These are phyloP conservation scores for Dendrolimus kikuchii DNA, from an alignment of 1,140 invertebrate genomes.

Conservation along the genomic window DNA sequence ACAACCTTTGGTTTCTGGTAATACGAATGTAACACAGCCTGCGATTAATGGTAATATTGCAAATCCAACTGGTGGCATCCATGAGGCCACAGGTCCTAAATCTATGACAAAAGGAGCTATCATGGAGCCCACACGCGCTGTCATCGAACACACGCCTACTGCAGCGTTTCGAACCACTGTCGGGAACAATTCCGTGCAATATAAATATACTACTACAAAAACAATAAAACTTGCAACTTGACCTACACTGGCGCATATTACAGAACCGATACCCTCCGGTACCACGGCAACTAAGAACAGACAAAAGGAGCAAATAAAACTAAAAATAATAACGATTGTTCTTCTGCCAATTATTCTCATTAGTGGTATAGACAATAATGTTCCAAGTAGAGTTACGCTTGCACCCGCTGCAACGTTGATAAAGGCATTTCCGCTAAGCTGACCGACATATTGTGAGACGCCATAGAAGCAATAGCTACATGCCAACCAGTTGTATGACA, in stretches of 20 bases:
- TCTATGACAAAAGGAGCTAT: conserved; percentile 77
- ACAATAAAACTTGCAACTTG: conserved; percentile 79
- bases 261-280: conserved; percentile 60
- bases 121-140: conserved; percentile 79
- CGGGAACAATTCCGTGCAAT: conserved; percentile 79
- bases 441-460: conserved; percentile 82
- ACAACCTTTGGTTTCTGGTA: conserved; percentile 84
- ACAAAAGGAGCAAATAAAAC: conserved; percentile 73
- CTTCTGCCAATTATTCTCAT: conserved; percentile 75
- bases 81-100: conserved; percentile 48
- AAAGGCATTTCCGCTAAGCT: conserved; percentile 81
- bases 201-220: conserved; percentile 79
- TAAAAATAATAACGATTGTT: conserved; percentile 73
- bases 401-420: conserved; percentile 80
- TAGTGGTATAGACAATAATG: conserved; percentile 75
- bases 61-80: conserved; percentile 80
- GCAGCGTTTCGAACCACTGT: conserved; percentile 80
- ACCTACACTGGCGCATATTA: conserved; percentile 76
- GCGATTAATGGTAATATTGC: conserved; percentile 77
- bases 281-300: conserved; percentile 72
- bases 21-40: conserved; percentile 75
- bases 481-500: conserved; percentile 80
- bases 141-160: conserved; percentile 78
- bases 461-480: conserved; percentile 84
- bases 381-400: conserved; percentile 75